phyloP scores from a whole-genome alignment of 2,113 vertebrate species.

The Prochilodus magdalenae region DNA sequence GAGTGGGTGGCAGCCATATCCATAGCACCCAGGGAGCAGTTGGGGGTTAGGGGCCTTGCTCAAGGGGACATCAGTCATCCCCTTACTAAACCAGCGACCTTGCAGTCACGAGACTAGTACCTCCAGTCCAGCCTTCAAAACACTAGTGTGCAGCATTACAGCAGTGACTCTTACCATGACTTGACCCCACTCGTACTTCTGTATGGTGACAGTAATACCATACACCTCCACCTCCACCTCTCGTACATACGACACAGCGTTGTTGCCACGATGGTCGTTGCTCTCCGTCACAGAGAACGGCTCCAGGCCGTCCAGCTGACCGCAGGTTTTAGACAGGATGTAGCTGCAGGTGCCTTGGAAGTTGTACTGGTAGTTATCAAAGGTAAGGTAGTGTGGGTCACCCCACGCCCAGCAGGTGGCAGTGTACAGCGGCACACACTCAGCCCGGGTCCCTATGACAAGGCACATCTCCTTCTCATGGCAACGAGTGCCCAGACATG shows the following conservation, averaged over 20 bases:
- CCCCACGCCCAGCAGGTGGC: conserved; percentile 77
- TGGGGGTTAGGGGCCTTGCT: too few relatives aligned
- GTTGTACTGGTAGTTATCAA: conserved; percentile 77
- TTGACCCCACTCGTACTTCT: conserved; percentile 71
- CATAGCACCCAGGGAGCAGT: too few relatives aligned
- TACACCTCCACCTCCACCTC: conserved; percentile 71
- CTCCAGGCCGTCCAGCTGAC: conserved; percentile 62
- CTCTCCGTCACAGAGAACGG: conserved; percentile 81
- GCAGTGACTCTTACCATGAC: conserved; percentile 75
- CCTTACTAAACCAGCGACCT: too few relatives aligned
- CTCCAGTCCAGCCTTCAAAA: too few relatives aligned
- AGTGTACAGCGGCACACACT: conserved; percentile 74
- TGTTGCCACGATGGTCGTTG: conserved; percentile 79
- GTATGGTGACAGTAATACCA: conserved; percentile 70
- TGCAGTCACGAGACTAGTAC: too few relatives aligned
- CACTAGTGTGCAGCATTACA: too few relatives aligned
- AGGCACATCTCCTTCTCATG: conserved; percentile 78
- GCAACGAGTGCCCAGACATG: conserved; percentile 75
- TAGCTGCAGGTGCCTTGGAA: conserved; percentile 85
- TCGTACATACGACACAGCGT: conserved; percentile 75
- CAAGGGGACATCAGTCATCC: too few relatives aligned
- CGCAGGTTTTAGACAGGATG: conserved; percentile 70
- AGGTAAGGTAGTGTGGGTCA: conserved; percentile 82
- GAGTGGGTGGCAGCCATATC: too few relatives aligned
- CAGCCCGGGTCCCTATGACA: conserved; percentile 59